Percentiles rank a stretch among this genome's conserved stretches.
Evolutionary conservation across 2,888 invertebrate genomes (phyloP).

Genomic region (Eristalinus aeneus): DNA sequence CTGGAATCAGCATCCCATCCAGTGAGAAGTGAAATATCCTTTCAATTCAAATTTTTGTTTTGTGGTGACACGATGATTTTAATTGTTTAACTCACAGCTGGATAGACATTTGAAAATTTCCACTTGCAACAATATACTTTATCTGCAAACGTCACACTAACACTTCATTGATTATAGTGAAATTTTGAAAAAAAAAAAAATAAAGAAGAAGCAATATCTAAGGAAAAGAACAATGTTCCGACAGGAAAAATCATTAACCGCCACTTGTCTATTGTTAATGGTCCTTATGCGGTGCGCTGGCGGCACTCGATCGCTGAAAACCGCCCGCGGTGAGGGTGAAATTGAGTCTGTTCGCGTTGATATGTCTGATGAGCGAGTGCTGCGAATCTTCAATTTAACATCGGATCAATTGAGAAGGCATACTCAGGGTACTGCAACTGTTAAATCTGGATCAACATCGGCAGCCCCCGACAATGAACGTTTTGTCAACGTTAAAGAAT

Average conservation of each 20-base stretch:
- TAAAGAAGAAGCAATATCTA: background rate
- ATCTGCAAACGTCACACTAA: background rate
- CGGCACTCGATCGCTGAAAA: slow-evolving; percentile 74
- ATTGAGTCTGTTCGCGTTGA: slow-evolving; percentile 76
- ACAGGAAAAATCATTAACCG: slow-evolving; percentile 41
- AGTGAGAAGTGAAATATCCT: background rate
- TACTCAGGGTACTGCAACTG: slow-evolving; percentile 73
- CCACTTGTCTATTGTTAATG: slow-evolving; percentile 44
- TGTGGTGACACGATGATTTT: background rate
- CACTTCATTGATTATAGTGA: background rate
- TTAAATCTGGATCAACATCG: slow-evolving; percentile 73
- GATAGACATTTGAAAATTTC: background rate
- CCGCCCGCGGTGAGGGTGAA: slow-evolving; percentile 72
- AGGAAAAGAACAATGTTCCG: slow-evolving; percentile 42
- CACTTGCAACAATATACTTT: background rate
- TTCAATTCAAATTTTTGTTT: background rate
- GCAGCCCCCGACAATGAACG: slow-evolving; percentile 73
- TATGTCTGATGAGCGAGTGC: slow-evolving; percentile 76
- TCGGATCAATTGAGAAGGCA: slow-evolving; percentile 77
- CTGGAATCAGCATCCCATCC: background rate
- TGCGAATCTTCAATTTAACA: slow-evolving; percentile 78
- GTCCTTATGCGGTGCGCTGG: slow-evolving; percentile 57
- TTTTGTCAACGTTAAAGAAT: slow-evolving; percentile 74
- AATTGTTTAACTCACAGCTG: background rate
- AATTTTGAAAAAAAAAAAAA: background rate